phyloP scores from a whole-genome alignment of 2,113 vertebrate genomes.

The Nesoenas mayeri region DNA sequence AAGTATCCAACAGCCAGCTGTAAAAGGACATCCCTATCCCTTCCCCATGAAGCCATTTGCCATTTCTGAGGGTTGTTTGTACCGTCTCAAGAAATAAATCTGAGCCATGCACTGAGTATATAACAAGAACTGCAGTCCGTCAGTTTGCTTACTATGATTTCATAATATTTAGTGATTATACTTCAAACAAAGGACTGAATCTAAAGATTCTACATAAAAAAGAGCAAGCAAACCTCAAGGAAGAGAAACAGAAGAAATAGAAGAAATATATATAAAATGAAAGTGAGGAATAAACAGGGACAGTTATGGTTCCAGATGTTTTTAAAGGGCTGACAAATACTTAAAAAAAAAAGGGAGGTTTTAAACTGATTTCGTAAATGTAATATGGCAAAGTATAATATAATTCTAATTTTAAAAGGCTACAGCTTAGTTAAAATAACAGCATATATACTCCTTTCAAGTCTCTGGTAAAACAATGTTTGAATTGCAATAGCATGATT shows the following conservation, averaged over 20 bases:
- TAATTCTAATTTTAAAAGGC: not conserved
- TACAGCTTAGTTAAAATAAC: not conserved
- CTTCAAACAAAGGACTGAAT: not conserved
- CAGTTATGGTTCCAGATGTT: not conserved
- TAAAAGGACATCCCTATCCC: not conserved
- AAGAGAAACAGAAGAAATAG: not conserved
- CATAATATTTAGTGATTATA: not conserved
- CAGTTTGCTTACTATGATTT: not conserved
- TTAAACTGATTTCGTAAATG: not conserved
- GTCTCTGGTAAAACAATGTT: not conserved
- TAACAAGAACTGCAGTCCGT: not conserved
- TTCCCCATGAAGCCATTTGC: not conserved
- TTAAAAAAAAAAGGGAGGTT: not conserved
- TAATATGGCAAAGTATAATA: not conserved
- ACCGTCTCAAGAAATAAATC: not conserved
- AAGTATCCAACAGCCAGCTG: not conserved
- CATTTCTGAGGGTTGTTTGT: not conserved
- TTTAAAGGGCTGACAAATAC: not conserved
- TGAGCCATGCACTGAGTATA: not conserved
- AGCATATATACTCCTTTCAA: not conserved
- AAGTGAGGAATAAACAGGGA: not conserved
- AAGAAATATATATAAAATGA: not conserved
- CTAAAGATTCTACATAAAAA: not conserved
- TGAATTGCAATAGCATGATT: not conserved
- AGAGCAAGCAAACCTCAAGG: not conserved